Percentiles rank a stretch among this genome's conserved stretches.
These are phyloP conservation scores for Apodemus agrarius DNA, from an alignment of 2,797 vertebrate genomes.

Conservation along the genomic window DNA sequence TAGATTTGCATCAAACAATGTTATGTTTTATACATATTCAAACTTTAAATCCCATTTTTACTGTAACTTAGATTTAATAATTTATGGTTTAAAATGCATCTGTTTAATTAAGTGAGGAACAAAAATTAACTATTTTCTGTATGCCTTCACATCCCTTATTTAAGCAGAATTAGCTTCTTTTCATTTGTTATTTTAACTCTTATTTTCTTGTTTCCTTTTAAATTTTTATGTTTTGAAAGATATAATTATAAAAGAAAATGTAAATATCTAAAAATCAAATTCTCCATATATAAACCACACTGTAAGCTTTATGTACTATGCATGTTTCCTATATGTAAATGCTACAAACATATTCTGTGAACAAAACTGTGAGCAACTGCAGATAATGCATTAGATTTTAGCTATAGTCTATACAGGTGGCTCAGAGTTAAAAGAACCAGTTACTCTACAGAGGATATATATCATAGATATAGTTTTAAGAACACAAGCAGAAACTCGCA, in stretches of 20 bases:
- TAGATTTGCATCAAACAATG: neutral
- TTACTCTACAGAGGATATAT: neutral
- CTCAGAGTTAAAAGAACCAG: neutral
- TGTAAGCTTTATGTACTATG: neutral
- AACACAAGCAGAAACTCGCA: neutral
- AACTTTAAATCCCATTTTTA: neutral
- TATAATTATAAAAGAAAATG: neutral
- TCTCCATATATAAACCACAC: neutral
- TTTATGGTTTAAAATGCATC: neutral
- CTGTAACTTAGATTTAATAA: neutral
- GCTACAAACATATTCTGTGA: neutral
- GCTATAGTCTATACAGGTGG: neutral
- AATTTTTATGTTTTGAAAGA: neutral
- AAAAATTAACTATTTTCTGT: neutral
- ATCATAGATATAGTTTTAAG: neutral
- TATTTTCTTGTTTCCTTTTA: neutral
- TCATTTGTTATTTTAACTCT: neutral
- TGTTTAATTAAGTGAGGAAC: neutral
- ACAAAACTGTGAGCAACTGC: neutral
- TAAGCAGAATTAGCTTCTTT: neutral
- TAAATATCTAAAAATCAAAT: neutral
- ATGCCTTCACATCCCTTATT: neutral
- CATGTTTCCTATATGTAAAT: neutral
- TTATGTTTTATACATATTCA: neutral
- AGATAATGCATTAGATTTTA: neutral